Base-by-base conservation (phyloP, 2,797 vertebrate genomes). In the Macropodus opercularis region DNA sequence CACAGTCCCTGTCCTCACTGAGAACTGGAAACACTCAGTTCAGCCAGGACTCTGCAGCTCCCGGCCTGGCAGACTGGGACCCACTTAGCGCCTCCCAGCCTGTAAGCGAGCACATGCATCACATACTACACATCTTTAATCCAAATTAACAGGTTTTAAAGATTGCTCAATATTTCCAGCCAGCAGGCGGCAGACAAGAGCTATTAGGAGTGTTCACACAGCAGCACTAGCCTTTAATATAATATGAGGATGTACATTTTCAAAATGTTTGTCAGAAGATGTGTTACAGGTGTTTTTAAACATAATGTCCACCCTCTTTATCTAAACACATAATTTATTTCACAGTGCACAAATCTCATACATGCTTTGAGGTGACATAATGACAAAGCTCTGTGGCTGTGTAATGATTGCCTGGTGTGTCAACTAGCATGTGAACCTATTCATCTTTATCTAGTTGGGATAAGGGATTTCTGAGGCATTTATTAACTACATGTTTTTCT, bases 1-100 rank as follows among this genome's bases (percentile, higher is more conserved):
- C 85, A 4, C 19, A 24, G 8, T 87, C 72, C 1, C 51, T 86
- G 36, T 90, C 91, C 44, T 90, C 85, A 0, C 63, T 57, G 24
- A 55, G 58, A 34, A 46, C 53, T 51, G 63, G 42, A 49, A 79
- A 82, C 40, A 55, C 40, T 3, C 74, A 81, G 3, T 8, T 62
- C 64, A 86, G 58, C 26, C 34, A 77, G 55, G 79, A 67, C 17
- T 71, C 69, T 50, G 38, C 32, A 29, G 1, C 46, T 23, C 34
- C 22, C 1, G 2, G 2, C 6, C 5, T 14, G 8, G 10, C 40
- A 0, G 2, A 17, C 36, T 6, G 46, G 34, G 26, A 67, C 4
- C 10, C 5, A 6, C 13, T 12, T 26, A 40, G 18, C 10, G 38
- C 10, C 24, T 50, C 56, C 7, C 57, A 40, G 9, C 41, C 61